Evolutionary conservation across 2,888 invertebrate genomes (phyloP).

Genomic region (Eristalis intricaria): DNA sequence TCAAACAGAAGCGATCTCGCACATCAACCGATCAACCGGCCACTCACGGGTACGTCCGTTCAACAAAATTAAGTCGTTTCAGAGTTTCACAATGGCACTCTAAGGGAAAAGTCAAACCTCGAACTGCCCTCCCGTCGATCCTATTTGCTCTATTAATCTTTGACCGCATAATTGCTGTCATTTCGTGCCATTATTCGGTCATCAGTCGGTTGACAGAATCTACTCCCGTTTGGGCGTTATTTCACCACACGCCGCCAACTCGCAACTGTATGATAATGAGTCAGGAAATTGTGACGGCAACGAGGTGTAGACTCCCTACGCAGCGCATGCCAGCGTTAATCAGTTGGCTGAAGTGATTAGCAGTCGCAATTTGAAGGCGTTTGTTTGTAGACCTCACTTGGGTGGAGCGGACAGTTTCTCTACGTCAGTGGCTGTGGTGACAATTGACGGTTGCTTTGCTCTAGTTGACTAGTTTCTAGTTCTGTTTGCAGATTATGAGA

Average conservation of each 20-base stretch:
- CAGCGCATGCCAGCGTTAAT: slow-evolving; percentile 36
- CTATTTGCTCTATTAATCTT: neutral
- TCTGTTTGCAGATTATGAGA: neutral
- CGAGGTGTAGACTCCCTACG: neutral
- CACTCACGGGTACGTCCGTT: neutral
- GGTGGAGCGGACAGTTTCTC: neutral
- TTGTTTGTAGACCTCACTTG: slow-evolving; percentile 35
- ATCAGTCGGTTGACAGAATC: slow-evolving; percentile 27
- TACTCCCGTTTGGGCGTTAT: neutral
- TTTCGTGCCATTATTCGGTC: slow-evolving; percentile 3
- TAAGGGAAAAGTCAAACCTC: slow-evolving; percentile 10
- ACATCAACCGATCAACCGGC: neutral
- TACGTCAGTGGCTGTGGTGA: neutral
- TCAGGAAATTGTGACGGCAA: neutral
- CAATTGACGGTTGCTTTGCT: neutral
- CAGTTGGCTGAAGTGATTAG: slow-evolving; percentile 56
- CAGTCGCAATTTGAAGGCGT: slow-evolving; percentile 17
- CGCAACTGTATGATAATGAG: slow-evolving; percentile 44
- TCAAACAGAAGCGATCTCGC: neutral
- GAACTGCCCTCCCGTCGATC: neutral
- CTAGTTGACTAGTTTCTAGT: neutral
- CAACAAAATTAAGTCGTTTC: neutral
- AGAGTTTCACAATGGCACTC: neutral
- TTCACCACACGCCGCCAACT: slow-evolving; percentile 38
- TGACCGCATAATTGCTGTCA: slow-evolving; percentile 20